Evolutionary conservation across 2,888 invertebrate genomes (phyloP), one percentile per base, ranked within the genome.

Genomic region (Lithophane leautieri): DNA sequence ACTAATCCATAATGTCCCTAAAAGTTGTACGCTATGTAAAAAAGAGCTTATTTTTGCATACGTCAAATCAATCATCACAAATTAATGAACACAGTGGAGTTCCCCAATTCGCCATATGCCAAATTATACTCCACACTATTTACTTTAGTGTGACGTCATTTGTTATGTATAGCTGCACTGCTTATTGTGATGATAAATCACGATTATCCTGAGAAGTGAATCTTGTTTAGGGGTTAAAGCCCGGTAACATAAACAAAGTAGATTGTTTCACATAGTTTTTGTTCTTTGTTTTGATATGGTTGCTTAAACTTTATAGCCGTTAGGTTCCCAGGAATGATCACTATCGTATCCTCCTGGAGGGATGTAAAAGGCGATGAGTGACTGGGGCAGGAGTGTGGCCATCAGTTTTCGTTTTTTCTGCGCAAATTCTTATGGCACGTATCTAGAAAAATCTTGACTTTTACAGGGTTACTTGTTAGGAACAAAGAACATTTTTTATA

Each of bases 191-290:
- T 42, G 78, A 81, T 77, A 73, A 78, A 44, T 83, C 85, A 85
- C 54, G 12, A n/a, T 72, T 52, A 85, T 82, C 73, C 73, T 72
- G 71, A 67, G 82, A 82, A 85, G 58, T 62, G 34, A 61, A 72
- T 70, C 54, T 78, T 72, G 82, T 83, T 67, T 72, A 62, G 61
- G 61, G 85, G 83, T 85, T 78, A 78, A 83, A 69, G 82, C 42
- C 78, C 78, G 22, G 12, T 62, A 62, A 28, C 12, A 60, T 75
- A 84, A 83, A 76, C 83, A 85, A 50, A 16, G 73, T 84, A 68
- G 77, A 76, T 60, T 76, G 40, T 56, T 74, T 54, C 28, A 47
- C 67, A 60, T 52, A 74, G 25, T 61, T 34, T 81, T 70, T 70
- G 62, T 63, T 74, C 25, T 25, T 58, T 77, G 70, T 81, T 67